These are phyloP conservation scores for Cydia strobilella DNA, from an alignment of 1,140 invertebrate genomes.

Conservation along the genomic window DNA sequence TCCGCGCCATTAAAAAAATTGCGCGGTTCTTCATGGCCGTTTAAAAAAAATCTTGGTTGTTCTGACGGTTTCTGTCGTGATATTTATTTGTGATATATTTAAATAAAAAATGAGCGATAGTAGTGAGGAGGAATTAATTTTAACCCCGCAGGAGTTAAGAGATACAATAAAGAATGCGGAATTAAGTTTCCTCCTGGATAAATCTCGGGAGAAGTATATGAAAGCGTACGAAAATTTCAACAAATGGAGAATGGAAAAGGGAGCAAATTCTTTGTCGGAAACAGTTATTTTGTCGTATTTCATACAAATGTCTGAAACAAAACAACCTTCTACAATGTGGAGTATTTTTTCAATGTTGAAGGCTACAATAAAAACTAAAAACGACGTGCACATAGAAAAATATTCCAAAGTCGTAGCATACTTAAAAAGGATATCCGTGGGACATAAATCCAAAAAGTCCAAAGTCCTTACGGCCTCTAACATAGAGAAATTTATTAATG, in stretches of 20 bases:
- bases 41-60: too few species aligned
- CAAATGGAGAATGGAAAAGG: background rate
- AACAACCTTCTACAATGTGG: background rate
- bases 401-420: background rate
- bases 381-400: background rate
- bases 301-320: background rate
- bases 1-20: too few species aligned
- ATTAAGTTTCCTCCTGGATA: background rate
- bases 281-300: background rate
- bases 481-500: background rate
- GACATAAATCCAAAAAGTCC: background rate
- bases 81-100: too few species aligned
- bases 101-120: background rate
- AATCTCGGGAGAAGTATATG: background rate
- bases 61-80: too few species aligned
- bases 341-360: background rate
- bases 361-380: background rate
- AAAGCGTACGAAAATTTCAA: background rate
- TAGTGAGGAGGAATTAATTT: background rate
- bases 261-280: background rate
- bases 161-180: background rate
- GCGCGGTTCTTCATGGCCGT: too few species aligned
- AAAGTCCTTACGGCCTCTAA: slow-evolving; percentile 9
- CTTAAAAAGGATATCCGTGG: background rate
- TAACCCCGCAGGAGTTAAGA: background rate